Conservation (phyloP, 2,113 vertebrate genomes). For the Pachypanchax playfairii region DNA sequence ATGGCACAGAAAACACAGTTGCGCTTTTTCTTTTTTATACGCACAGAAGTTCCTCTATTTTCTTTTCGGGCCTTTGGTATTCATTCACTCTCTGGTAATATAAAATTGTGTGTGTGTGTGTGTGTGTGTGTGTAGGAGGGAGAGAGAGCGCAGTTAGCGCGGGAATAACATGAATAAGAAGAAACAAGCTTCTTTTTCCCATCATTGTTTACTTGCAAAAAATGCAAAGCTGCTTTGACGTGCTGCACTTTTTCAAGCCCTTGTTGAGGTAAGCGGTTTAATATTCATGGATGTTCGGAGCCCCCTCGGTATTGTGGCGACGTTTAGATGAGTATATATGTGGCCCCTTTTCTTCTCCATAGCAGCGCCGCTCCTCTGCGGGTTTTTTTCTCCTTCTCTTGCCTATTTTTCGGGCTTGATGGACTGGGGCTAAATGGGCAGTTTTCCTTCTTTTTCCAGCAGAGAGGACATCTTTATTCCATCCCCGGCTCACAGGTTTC, state of each 20-base stretch:
- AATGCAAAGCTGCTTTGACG: constrained; percentile 80
- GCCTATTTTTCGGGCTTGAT: constrained; percentile 88
- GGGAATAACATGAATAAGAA: constrained; percentile 73
- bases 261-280: constrained; percentile 85
- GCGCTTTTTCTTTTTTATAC: constrained; percentile 9
- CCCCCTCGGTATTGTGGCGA: constrained; percentile 85
- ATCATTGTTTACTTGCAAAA: constrained; percentile 74
- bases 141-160: constrained; percentile 52
- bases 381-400: constrained; percentile 84
- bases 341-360: constrained; percentile 82
- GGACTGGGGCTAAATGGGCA: constrained; percentile 90
- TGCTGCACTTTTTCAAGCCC: constrained; percentile 81
- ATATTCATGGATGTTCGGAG: constrained; percentile 98
- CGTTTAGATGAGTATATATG: constrained; percentile 89
- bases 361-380: constrained; percentile 81
- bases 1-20: background rate
- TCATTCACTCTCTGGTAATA: constrained; percentile 70
- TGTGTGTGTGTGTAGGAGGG: no score
- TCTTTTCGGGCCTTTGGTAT: constrained; percentile 72
- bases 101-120: constrained; percentile 54
- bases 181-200: constrained; percentile 56
- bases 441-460: constrained; percentile 84
- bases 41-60: constrained; percentile 43
- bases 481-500: constrained; percentile 82
- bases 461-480: constrained; percentile 96